Conservation (phyloP, 1,140 invertebrate species). For the Augochlora pura region DNA sequence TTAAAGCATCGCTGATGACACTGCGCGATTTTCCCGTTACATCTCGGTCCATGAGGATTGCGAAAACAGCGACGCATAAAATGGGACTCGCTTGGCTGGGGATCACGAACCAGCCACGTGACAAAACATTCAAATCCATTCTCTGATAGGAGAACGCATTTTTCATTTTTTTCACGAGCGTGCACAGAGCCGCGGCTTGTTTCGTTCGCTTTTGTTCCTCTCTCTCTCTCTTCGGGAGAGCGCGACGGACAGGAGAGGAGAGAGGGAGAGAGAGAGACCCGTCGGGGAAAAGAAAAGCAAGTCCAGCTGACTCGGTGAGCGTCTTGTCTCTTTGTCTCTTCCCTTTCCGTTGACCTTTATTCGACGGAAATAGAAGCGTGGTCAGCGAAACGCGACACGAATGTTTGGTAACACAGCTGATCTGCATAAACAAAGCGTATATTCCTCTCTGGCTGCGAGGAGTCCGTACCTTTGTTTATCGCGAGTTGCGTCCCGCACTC, state of each 20-base stretch:
- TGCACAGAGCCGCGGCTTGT: background rate
- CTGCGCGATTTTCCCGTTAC: background rate
- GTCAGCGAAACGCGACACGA: conserved; percentile 63
- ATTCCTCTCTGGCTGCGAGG: background rate
- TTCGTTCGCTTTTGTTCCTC: background rate
- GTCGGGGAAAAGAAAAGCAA: too few species aligned
- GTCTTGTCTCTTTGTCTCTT: conserved; percentile 28
- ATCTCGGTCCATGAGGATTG: background rate
- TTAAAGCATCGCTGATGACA: background rate
- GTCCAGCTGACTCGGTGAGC: too few species aligned
- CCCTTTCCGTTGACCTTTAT: conserved; percentile 57
- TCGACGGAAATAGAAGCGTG: conserved; percentile 62
- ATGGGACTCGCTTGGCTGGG: background rate
- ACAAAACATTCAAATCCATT: background rate
- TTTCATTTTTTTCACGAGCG: background rate
- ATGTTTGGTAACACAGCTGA: conserved; percentile 77
- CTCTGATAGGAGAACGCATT: background rate
- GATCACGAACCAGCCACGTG: too few species aligned
- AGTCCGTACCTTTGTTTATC: conserved; percentile 66
- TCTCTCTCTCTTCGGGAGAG: background rate
- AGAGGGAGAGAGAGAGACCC: too few species aligned
- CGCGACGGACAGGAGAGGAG: too few species aligned
- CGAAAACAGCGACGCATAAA: background rate
- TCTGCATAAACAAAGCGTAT: conserved; percentile 76
- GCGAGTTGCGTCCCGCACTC: conserved; percentile 49